Evolutionary conservation across 2,113 vertebrate genomes (phyloP), one percentile per base, ranked within the genome.

Genomic region (Hyperopisus bebe): DNA sequence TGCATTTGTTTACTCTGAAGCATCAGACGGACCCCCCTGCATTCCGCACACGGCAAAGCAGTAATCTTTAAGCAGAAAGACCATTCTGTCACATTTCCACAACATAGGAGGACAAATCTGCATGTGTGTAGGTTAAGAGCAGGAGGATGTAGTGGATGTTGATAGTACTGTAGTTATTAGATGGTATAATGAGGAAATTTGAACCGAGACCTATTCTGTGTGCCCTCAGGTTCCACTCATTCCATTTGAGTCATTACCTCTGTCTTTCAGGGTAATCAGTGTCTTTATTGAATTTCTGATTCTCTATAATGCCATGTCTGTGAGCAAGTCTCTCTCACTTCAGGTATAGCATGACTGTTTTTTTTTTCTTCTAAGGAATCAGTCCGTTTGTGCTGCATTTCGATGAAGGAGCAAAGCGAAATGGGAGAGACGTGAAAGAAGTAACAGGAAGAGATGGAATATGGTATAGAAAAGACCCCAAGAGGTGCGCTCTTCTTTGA

Each of bases 241-340:
- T 47, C n/a, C 70, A 55, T 89, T 50, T 89, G 58, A 70, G 58
- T 47, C 42, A 53, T 80, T 13, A 83, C 50, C 62, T 89, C 88
- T 50, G 88, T 51, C 66, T 89, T 89, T 24, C 47, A 82, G 70
- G 35, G 62, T 53, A 80, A 82, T 82, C 74, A 53, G 47, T 47
- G 10, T 24, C 48, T 51, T 77, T 50, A 31, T 51, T 82, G 70
- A 19, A 77, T 77, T 88, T 70, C 58, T 31, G 27, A 39, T 35
- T 80, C 27, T 39, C 88, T 80, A 50, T 88, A 46, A 48, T 10
- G 62, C 47, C 48, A n/a, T 53, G 47, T 51, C 27, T 51, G 66
- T 50, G 88, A 50, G 66, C 17, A 24, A 77, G 42, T 17, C 88
- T 89, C 42, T 27, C 87, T 50, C 39, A 35, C 42, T 42, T 48